Base-by-base conservation (phyloP, 2,113 vertebrate species). In the Bagarius yarrelli region DNA sequence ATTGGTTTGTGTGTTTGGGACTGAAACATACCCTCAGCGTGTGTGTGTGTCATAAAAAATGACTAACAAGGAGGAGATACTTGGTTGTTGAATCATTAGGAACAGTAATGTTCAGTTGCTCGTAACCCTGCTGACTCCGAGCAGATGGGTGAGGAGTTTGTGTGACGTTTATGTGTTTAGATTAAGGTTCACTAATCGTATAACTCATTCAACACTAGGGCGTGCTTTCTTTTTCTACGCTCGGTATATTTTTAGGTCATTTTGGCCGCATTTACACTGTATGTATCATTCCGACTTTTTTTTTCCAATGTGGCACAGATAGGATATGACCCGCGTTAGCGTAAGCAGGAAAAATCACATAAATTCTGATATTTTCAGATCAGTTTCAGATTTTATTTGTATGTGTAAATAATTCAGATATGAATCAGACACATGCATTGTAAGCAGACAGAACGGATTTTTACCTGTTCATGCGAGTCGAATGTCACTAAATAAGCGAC, bases 151-250 rank as follows among this genome's bases (percentile, higher is more conserved):
- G 34, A 47, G 52, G 11, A 44, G 34, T 19, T 70, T 40, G 21
- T 66, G 23, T 36, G 60, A 64, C 11, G 5, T 57, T 30, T 57
- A 56, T 69, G 52, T 79, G 64, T 70, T 79, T 79, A n/a, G 23
- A n/a, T 60, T 71, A 5, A 44, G 66, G 36, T 69, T 16, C 55
- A 13, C 50, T 40, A 19, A 21, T 53, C 50, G 32, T 32, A 55
- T 30, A 55, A 32, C 12, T 55, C 27, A 67, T 67, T 40, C 25
- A 56, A 27, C 25, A 27, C 44, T 16, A 34, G 40, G 27, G 5
- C 11, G 8, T 18, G 30, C 21, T 30, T n/a, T 79, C 52, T 25
- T 71, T 80, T 32, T 36, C 30, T 59, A 66, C 14, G 3, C 34
- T 23, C 19, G 60, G 19, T 47, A 47, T 47, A 47, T 11, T 47